Conservation (phyloP, 2,113 vertebrate species). For the Erinaceus europaeus region DNA sequence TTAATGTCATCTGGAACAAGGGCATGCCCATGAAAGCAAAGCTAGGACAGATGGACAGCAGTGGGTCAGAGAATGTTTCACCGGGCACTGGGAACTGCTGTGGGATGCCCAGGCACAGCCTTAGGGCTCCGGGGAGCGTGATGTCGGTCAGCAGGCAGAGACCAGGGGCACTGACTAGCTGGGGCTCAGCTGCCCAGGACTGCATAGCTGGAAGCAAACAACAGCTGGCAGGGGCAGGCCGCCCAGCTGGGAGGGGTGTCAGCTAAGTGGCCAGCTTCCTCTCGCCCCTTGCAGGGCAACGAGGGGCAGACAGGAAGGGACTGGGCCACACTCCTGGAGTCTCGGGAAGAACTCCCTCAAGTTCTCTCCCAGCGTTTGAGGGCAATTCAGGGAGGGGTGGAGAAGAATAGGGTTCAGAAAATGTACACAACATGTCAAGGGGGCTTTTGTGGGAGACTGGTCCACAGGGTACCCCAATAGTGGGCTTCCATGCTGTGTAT, state of each 20-base stretch:
- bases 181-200: background rate
- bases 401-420: background rate
- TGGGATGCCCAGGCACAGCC: background rate
- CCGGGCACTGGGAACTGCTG: background rate
- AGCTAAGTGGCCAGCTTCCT: background rate
- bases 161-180: background rate
- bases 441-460: background rate
- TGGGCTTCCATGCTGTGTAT: background rate
- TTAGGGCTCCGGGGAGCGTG: background rate
- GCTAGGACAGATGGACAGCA: too few relatives aligned
- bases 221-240: accelerated
- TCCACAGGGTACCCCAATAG: background rate
- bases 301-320: background rate
- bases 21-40: too few relatives aligned
- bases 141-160: slow-evolving; percentile 22
- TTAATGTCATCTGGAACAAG: background rate
- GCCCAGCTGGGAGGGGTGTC: background rate
- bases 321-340: background rate
- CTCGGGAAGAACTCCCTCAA: background rate
- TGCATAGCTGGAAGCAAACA: background rate
- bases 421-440: too few relatives aligned
- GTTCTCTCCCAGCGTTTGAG: background rate
- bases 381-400: background rate
- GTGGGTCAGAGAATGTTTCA: background rate
- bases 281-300: background rate